Base-by-base conservation (phyloP, 2,113 vertebrate species). In the Ameiurus melas region DNA sequence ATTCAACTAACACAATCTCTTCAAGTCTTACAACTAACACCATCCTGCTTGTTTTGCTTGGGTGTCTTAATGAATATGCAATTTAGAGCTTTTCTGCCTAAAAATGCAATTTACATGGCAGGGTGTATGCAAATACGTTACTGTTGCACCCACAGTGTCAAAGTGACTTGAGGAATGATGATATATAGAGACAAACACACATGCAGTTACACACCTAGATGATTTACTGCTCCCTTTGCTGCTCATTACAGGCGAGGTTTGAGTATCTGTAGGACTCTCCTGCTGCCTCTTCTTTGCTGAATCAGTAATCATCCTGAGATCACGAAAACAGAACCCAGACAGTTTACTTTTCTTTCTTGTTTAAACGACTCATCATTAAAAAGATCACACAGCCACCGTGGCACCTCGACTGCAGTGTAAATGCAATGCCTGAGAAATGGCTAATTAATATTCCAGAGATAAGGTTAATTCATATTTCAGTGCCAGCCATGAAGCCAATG, bases 281-380 rank as follows among this genome's bases (percentile, higher is more conserved):
- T 88, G 88, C 58, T 89, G 87, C 51, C 47, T 88, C 10, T 91
- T 92, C 68, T 93, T 92, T 81, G 87, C 57, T 58, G 19, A 47
- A 43, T 90, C 90, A 78, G 60, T 39, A 53, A 75, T 80, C 58
- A 85, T 83, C 73, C 92, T 94, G 80, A 84, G 17, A 86, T 27
- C n/a, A 85, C 7, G 82, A 83, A 71, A 53, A 43, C 30, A 39
- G 13, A 51, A 17, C 19, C n/a, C 8, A 33, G 25, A 39, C 19
- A 6, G 19, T 25, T 36, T 39, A 39, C 2, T n/a, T 79, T 53
- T n/a, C 43, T 3, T 0, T 77, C 22, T 6, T 5, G 10, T 77
- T 51, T 77, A 13, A 27, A 47, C 47, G 5, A 79, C 47, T 17
- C 12, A 47, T 47, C 43, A 55, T 53, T 53, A 19, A 13, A 79